These are phyloP conservation scores for Erithacus rubecula DNA, from an alignment of 2,797 vertebrate species.

Conservation along the genomic window DNA sequence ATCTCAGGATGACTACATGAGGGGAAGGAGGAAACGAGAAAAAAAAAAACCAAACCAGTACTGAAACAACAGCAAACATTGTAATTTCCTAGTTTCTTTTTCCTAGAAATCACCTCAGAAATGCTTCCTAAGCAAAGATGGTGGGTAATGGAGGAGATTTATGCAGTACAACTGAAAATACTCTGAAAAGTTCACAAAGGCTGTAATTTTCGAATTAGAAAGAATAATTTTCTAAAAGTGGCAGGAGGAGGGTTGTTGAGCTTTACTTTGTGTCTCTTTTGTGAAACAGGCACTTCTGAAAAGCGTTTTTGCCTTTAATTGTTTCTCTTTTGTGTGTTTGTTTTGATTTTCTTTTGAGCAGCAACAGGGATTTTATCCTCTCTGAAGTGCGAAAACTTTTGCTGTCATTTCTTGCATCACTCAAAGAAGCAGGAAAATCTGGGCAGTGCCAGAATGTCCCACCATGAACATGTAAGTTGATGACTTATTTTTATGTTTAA, in stretches of 20 bases:
- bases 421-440: background rate
- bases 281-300: background rate
- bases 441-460: background rate
- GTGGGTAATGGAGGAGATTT: background rate
- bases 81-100: slow-evolving; percentile 25
- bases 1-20: background rate
- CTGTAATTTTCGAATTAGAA: background rate
- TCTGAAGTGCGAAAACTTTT: background rate
- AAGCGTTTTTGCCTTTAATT: background rate
- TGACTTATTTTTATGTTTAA: background rate
- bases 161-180: background rate
- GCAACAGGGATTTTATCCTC: background rate
- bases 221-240: background rate
- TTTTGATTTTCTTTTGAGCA: background rate
- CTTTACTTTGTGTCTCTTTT: background rate
- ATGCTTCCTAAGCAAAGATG: background rate
- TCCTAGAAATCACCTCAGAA: slow-evolving; percentile 29
- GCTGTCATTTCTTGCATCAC: background rate
- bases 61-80: slow-evolving; percentile 18
- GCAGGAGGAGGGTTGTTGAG: background rate
- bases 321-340: background rate
- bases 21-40: background rate
- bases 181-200: background rate
- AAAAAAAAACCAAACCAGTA: background rate
- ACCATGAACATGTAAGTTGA: background rate